Conservation (phyloP, 2,113 vertebrate genomes). For the Platichthys flesus region DNA sequence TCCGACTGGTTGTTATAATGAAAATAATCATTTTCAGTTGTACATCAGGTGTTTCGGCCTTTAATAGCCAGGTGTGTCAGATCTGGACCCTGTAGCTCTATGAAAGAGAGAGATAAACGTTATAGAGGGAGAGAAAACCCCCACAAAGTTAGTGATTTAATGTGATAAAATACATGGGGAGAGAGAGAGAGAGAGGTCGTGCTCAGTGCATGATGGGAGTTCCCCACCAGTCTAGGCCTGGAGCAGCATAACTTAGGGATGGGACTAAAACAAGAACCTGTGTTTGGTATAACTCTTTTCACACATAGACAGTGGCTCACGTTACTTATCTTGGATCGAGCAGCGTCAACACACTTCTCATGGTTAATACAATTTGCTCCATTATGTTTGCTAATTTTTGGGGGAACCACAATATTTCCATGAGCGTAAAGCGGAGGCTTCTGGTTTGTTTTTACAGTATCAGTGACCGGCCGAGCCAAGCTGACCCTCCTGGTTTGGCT, state of each 20-base stretch:
- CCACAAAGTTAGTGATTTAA: too few species aligned
- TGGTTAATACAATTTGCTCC: neutral
- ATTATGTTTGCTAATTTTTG: neutral
- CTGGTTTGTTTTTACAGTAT: neutral
- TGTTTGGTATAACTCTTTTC: neutral
- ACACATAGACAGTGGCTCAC: neutral
- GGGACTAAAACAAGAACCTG: neutral
- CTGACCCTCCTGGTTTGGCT: neutral
- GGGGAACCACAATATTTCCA: neutral
- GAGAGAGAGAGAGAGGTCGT: too few species aligned
- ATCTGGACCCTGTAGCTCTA: too few species aligned
- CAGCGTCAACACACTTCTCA: neutral
- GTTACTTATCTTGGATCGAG: neutral
- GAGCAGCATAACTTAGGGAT: neutral
- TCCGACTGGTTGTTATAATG: too few species aligned
- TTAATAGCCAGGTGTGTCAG: too few species aligned
- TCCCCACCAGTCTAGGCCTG: too few species aligned
- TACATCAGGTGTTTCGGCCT: too few species aligned
- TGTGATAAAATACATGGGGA: too few species aligned
- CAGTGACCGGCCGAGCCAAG: neutral
- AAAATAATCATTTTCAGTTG: too few species aligned
- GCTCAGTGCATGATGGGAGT: too few species aligned
- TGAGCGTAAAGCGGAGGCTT: neutral
- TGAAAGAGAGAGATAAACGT: too few species aligned
- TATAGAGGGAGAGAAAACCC: too few species aligned